Conservation (phyloP, 2,113 vertebrate genomes). For the Chitala chitala region DNA sequence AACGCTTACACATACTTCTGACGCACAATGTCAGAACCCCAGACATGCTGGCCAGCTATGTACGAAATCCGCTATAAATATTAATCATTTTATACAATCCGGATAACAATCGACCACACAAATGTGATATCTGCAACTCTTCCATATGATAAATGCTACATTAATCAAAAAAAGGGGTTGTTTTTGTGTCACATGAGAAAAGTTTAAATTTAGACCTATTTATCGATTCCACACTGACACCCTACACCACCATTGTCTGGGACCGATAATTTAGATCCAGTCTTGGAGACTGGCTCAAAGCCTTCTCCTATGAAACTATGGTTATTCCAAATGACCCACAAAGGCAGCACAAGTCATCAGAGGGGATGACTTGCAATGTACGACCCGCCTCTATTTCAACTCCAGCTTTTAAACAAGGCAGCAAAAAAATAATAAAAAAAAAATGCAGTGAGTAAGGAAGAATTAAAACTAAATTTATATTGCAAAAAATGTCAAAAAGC, state of each 20-base stretch:
- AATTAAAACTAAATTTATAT: too few relatives aligned
- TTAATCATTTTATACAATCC: not conserved
- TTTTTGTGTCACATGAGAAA: conserved; percentile 57
- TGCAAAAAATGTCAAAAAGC: too few relatives aligned
- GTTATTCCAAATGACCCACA: not conserved
- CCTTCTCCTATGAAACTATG: conserved; percentile 46
- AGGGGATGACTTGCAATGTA: not conserved
- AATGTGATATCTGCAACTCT: not conserved
- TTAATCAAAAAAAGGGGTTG: conserved; percentile 25
- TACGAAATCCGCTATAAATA: not conserved
- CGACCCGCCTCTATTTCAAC: too few relatives aligned
- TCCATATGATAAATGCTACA: conserved; percentile 10
- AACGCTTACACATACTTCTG: too few relatives aligned
- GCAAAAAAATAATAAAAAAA: not conserved
- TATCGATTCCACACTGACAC: conserved; percentile 58
- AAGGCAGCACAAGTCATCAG: not conserved
- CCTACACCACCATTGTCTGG: conserved; percentile 50
- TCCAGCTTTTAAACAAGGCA: not conserved
- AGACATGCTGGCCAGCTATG: too few relatives aligned
- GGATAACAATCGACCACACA: not conserved
- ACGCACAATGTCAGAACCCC: too few relatives aligned
- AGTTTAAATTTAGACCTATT: conserved; percentile 62
- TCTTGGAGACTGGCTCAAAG: conserved; percentile 45
- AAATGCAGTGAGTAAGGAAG: too few relatives aligned
- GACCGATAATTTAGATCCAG: conserved; percentile 48